Percentiles rank a stretch among this genome's conserved stretches.
phyloP scores from a whole-genome alignment of 2,113 vertebrate species.

The Charadrius vociferus region DNA sequence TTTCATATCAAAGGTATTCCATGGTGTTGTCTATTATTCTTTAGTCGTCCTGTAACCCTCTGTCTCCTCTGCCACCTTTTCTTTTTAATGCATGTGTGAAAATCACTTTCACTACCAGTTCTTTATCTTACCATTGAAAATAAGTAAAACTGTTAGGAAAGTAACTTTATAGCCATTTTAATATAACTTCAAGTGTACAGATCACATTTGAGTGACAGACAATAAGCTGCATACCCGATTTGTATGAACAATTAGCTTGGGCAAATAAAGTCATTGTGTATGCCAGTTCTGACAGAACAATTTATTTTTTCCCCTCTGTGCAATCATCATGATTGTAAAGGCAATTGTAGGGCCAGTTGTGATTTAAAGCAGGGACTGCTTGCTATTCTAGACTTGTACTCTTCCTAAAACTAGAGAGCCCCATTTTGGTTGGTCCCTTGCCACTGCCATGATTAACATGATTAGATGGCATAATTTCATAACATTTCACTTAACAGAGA shows the following conservation, averaged over 20 bases:
- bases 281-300: constrained; percentile 5
- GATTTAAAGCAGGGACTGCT: not conserved
- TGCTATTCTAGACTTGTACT: not conserved
- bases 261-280: not conserved
- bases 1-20: not conserved
- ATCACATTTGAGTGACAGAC: not conserved
- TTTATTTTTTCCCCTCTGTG: not conserved
- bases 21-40: not conserved
- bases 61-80: not conserved
- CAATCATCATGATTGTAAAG: not conserved
- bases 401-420: not conserved
- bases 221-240: not conserved
- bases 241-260: not conserved
- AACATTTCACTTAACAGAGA: not conserved
- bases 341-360: not conserved
- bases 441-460: not conserved
- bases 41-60: not conserved
- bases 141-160: not conserved
- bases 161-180: not conserved
- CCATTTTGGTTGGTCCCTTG: not conserved
- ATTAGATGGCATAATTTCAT: constrained; percentile 5
- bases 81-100: not conserved
- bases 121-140: not conserved
- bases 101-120: not conserved
- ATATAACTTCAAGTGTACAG: not conserved